Evolutionary conservation across 1,140 invertebrate species (phyloP).

Genomic region (Carposina sasakii): DNA sequence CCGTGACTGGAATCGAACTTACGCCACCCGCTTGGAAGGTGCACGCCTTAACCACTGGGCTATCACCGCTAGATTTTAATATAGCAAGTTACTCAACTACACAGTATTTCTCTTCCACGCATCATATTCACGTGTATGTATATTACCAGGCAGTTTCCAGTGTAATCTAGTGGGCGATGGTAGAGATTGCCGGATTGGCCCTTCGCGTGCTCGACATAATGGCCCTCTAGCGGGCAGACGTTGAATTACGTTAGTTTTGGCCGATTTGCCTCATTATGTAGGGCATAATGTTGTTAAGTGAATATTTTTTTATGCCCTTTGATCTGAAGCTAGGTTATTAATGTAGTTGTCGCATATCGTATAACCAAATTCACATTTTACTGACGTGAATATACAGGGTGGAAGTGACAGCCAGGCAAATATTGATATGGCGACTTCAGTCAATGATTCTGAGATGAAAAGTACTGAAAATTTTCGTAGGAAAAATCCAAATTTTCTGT

Average conservation of each 20-base stretch:
- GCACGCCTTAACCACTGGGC: neutral
- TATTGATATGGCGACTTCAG: too few species aligned
- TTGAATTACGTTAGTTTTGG: neutral
- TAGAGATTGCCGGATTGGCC: constrained; percentile 44
- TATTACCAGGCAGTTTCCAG: constrained; percentile 20
- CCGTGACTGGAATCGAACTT: neutral
- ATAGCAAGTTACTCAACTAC: neutral
- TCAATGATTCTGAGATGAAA: too few species aligned
- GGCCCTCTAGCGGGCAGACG: constrained; percentile 1
- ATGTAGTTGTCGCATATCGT: neutral
- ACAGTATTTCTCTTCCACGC: too few species aligned
- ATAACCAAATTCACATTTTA: neutral
- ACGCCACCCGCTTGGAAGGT: neutral
- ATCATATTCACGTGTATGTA: constrained; percentile 7
- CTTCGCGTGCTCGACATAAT: constrained; percentile 43
- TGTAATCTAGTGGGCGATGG: constrained; percentile 45
- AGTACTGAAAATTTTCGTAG: too few species aligned
- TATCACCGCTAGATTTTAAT: neutral
- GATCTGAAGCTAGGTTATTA: neutral
- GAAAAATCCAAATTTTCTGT: too few species aligned
- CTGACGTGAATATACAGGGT: neutral
- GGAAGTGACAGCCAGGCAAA: too few species aligned
- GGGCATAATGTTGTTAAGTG: neutral
- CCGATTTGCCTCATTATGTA: neutral
- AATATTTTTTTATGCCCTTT: neutral